Percentiles rank a stretch among this genome's conserved stretches.
phyloP scores from a whole-genome alignment of 2,113 vertebrate genomes.

The Serilophus lunatus region DNA sequence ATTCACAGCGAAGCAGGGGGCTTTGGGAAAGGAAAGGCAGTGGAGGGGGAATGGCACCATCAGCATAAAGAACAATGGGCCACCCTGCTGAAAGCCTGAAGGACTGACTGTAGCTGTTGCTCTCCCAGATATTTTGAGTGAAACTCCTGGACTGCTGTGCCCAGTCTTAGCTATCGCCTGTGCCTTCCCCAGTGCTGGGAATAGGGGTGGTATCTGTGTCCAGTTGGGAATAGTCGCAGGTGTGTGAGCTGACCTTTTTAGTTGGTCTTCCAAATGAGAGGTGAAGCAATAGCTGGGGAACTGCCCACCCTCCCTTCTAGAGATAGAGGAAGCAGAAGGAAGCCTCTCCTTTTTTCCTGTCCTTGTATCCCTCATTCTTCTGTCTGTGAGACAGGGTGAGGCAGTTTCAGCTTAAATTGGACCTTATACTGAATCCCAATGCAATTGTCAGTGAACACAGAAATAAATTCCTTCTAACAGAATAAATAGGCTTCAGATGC shows the following conservation, averaged over 20 bases:
- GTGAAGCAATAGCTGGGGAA: neutral
- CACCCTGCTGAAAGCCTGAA: no score
- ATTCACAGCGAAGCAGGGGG: neutral
- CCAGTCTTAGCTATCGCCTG: neutral
- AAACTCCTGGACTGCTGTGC: neutral
- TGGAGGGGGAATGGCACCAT: fast-evolving
- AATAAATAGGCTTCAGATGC: neutral
- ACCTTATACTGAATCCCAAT: neutral
- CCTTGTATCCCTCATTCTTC: neutral
- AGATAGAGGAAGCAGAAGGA: neutral
- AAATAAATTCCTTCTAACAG: neutral
- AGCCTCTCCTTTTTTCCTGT: neutral
- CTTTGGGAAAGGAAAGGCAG: neutral
- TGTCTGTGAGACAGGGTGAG: neutral
- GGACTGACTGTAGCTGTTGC: no score
- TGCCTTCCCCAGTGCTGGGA: neutral
- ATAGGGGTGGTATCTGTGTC: fast-evolving
- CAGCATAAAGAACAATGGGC: fast-evolving
- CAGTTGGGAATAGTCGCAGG: fast-evolving
- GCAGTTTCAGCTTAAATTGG: neutral
- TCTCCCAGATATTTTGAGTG: neutral
- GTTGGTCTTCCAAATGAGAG: neutral
- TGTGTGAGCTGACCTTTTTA: fast-evolving
- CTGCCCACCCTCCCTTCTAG: neutral
- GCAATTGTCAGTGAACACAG: neutral